These are phyloP conservation scores for Cirrhinus mrigala DNA, from an alignment of 2,797 vertebrate genomes.

Conservation along the genomic window DNA sequence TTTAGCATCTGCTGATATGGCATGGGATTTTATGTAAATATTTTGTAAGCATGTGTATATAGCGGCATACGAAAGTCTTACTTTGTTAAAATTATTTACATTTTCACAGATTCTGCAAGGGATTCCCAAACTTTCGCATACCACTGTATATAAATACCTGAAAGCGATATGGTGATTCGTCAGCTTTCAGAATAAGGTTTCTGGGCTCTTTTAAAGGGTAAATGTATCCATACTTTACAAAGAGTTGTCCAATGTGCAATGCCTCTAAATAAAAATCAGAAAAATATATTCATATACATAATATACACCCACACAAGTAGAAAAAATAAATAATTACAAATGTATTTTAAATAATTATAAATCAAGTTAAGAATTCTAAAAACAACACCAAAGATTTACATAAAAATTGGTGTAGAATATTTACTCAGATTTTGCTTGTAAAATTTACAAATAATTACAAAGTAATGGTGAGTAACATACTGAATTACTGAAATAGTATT, in stretches of 20 bases:
- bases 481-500: not conserved
- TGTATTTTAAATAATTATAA: not conserved
- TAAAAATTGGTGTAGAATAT: not conserved
- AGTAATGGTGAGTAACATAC: not conserved
- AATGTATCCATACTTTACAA: conserved; percentile 88
- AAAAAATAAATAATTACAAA: not conserved
- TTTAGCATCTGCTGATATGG: not conserved
- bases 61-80: no score
- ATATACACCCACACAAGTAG: not conserved
- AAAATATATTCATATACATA: conserved; percentile 1
- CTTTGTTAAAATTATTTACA: no score
- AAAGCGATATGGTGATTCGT: conserved; percentile 91
- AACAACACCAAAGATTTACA: not conserved
- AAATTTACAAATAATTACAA: not conserved
- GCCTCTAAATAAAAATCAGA: conserved; percentile 80
- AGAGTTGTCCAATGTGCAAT: conserved; percentile 84
- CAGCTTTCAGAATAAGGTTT: conserved; percentile 78
- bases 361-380: not conserved
- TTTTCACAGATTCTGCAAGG: no score
- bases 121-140: no score
- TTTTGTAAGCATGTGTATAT: not conserved
- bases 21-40: not conserved
- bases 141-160: conserved; percentile 78
- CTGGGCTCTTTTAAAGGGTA: conserved; percentile 88
- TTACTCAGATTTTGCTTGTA: not conserved